Conservation (phyloP, 2,113 vertebrate genomes). For the Daphoenositta chrysoptera region DNA sequence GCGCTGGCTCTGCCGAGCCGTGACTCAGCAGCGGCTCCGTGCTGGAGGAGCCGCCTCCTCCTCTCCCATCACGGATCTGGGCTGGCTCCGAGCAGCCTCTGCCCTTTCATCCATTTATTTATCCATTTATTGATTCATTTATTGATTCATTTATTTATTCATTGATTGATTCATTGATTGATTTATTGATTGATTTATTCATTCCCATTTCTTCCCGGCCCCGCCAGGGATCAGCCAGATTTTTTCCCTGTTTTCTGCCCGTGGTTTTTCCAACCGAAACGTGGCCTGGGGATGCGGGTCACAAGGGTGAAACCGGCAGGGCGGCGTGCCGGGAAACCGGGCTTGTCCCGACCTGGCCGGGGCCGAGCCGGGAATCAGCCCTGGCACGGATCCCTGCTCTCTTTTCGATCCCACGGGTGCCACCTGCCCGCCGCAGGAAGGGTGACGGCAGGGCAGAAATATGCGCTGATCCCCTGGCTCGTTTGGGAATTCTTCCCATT, state of each 20-base stretch:
- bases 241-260: no score
- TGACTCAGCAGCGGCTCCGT: conserved; percentile 27
- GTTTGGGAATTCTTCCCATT: conserved; percentile 52
- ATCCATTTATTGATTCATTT: no score
- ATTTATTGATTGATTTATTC: no score
- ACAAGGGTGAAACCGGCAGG: not conserved
- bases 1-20: not conserved
- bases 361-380: not conserved
- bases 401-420: not conserved
- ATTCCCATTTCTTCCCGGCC: not conserved
- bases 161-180: no score
- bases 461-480: not conserved
- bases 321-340: not conserved
- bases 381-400: not conserved
- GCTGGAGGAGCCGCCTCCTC: not conserved
- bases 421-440: conserved; percentile 7
- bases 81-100: not conserved
- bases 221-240: not conserved
- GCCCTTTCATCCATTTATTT: not conserved
- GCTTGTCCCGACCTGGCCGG: not conserved
- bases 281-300: no score
- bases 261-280: not conserved
- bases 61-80: not conserved
- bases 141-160: no score
- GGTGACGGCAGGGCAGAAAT: not conserved